Evolutionary conservation across 2,888 invertebrate species (phyloP).

Genomic region (Merodon equestris): DNA sequence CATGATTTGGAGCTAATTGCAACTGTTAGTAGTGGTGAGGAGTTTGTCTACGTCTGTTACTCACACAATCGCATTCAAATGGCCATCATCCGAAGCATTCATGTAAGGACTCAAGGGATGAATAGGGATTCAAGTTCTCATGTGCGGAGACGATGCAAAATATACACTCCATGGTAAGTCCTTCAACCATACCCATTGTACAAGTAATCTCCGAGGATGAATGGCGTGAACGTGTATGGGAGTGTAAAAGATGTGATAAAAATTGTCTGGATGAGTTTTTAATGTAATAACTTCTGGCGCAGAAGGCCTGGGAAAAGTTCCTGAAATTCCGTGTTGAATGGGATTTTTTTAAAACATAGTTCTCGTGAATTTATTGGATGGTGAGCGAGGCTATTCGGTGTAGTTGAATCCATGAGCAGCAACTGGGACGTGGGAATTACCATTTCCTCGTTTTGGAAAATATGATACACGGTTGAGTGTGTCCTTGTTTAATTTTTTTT

Average conservation of each 20-base stretch:
- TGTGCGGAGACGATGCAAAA: background rate
- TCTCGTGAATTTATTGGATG: too few relatives aligned
- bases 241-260: conserved; percentile 41
- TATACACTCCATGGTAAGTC: background rate
- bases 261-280: conserved; percentile 41
- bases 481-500: too few relatives aligned
- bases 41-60: conserved; percentile 8
- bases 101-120: background rate
- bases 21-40: conserved; percentile 18
- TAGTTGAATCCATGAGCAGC: too few relatives aligned
- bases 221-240: background rate
- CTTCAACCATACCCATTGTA: conserved; percentile 21
- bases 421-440: too few relatives aligned
- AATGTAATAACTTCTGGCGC: conserved; percentile 32
- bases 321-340: background rate
- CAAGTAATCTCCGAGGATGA: conserved; percentile 28
- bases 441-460: too few relatives aligned
- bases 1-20: conserved; percentile 41
- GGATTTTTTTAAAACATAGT: background rate
- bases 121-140: conserved; percentile 21
- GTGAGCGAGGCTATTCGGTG: too few relatives aligned
- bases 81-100: conserved; percentile 15
- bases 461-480: too few relatives aligned
- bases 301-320: conserved; percentile 4
- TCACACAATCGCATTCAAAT: conserved; percentile 32